phyloP scores from a whole-genome alignment of 2,113 vertebrate genomes.

The Hippopotamus amphibius region DNA sequence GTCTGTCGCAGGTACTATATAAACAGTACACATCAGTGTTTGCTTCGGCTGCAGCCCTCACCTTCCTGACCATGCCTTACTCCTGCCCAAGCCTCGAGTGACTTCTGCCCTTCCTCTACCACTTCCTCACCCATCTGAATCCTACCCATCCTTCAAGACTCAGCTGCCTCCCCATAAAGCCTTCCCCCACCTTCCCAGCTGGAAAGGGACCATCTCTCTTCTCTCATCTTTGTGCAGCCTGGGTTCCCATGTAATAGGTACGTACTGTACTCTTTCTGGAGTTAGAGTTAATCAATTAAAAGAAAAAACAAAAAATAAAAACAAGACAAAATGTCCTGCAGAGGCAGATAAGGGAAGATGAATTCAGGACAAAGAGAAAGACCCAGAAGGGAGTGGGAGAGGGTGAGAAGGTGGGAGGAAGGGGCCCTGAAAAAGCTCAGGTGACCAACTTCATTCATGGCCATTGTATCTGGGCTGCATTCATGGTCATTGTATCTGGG shows the following conservation, averaged over 20 bases:
- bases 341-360: background rate
- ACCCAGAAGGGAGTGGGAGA: background rate
- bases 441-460: background rate
- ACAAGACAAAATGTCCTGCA: background rate
- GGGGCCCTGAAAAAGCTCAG: background rate
- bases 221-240: background rate
- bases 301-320: background rate
- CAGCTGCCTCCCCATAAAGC: background rate
- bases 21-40: background rate
- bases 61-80: background rate
- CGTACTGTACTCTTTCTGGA: background rate
- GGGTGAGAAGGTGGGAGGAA: background rate
- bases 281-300: background rate
- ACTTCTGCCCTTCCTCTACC: background rate
- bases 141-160: background rate
- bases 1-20: background rate
- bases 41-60: background rate
- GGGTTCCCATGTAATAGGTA: background rate
- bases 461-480: background rate
- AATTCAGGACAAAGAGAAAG: constrained; percentile 51
- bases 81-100: background rate
- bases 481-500: background rate
- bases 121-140: background rate
- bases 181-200: background rate
- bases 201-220: background rate